Evolutionary conservation across 2,888 invertebrate genomes (phyloP), one percentile per base, ranked within the genome.

Genomic region (Xestia xanthographa): DNA sequence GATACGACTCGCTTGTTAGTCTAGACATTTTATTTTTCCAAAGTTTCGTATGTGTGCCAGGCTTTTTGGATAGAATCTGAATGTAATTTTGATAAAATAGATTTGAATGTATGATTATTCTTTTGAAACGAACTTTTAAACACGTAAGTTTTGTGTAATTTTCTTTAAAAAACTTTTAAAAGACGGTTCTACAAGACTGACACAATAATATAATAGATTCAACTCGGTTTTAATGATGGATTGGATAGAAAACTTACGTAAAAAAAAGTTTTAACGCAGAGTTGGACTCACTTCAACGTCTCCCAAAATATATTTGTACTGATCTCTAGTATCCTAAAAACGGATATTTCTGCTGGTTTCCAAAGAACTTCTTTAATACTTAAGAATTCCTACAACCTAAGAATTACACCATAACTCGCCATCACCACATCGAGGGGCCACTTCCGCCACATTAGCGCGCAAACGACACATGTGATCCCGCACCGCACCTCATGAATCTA

Each of bases 381-480:
- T 63, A 41, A 38, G 8, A 66, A 74, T 69, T 60, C 17, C 26
- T 22, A 60, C 43, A 4, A 56, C 2, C 48, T 66, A 22, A 71
- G 29, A 63, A 41, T 41, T 38, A 60, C 56, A 58, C 56, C 50
- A 66, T 72, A 76, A 77, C 72, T 82, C 72, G 85, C 34, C 75
- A 80, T 79, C 77, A 71, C 66, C 75, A 72, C 86, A 84, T 84
- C 62, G 70, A 53, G 53, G 26, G 78, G 86, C 82, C 82, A 86
- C 90, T 93, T 92, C 91, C 93, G 91, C 90, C 80, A 92, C 94
- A 94, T 96, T 95, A 95, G 92, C 89, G 90, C 92, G 86, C 92
- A 92, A 92, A 93, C 92, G 94, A 95, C 94, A 95, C 93, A 92
- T 93, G 94, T 95, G 94, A 95, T 96, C 94, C 95, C 81, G 84